Conservation (phyloP, 2,113 vertebrate species). For the Panthera tigris region DNA sequence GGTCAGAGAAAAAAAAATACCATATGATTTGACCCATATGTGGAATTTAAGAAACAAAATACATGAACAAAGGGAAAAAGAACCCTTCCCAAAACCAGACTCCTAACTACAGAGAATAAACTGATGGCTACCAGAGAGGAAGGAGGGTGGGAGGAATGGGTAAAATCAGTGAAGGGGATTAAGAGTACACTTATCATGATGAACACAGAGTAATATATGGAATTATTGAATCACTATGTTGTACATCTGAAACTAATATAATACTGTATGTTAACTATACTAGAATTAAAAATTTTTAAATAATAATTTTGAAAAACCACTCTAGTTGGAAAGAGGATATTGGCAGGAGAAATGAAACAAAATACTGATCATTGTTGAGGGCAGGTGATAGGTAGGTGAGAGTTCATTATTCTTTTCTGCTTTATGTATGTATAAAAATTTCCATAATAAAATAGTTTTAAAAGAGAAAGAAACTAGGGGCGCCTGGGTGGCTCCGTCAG, state of each 20-base stretch:
- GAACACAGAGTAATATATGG: not conserved
- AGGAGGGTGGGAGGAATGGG: not conserved
- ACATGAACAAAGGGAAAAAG: not conserved
- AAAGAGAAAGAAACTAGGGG: not conserved
- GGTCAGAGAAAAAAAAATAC: not conserved
- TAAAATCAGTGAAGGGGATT: not conserved
- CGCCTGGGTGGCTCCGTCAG: no score
- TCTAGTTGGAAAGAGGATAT: not conserved
- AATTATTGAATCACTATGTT: not conserved
- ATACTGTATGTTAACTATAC: not conserved
- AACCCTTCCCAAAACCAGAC: not conserved
- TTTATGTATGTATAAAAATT: not conserved
- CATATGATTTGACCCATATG: not conserved
- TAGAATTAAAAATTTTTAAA: not conserved
- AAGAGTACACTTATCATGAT: not conserved
- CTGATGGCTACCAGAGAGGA: not conserved
- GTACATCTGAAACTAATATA: not conserved
- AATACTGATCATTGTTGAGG: not conserved
- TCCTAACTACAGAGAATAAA: not conserved
- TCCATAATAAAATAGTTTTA: conserved; percentile 13
- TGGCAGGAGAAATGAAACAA: not conserved
- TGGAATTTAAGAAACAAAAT: not conserved
- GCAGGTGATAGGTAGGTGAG: not conserved
- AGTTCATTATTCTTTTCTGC: not conserved
- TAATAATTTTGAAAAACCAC: not conserved